Base-by-base conservation (phyloP, 1,140 invertebrate species). In the Planococcus citri region DNA sequence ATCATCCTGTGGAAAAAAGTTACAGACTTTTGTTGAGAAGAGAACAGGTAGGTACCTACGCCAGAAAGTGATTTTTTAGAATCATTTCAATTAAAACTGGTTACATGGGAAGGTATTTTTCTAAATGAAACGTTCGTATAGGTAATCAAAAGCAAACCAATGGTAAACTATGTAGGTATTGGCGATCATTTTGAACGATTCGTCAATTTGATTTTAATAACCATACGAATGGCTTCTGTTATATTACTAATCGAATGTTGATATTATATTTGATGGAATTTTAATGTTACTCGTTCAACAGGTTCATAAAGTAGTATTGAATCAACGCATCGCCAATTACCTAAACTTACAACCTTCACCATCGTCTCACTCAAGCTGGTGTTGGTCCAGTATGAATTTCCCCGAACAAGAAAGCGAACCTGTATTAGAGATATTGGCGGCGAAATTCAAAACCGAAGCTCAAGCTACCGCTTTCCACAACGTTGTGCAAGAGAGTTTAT, bases 11-110 rank as follows among this genome's bases (percentile, higher is more conserved):
- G 1, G 82, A 78, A 27, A 38, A 72, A 4, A 86, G 85, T 2
- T 92, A 89, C 72, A 83, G 92, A 20, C 75, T 95, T 17, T 76
- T 95, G 0, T 81, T 96, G 76, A 83, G 94, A 24, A 82, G 94
- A 68, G 92, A 95, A 76, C 91, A 92, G 80, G 80, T 83, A 6
- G 3, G 29, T 33, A n/a, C n/a, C n/a, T n/a, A n/a, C n/a, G n/a
- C n/a, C n/a, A n/a, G n/a, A n/a, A n/a, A n/a, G n/a, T 37, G n/a
- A n/a, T n/a, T n/a, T n/a, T n/a, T 37, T 6, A 6, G 33, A 14
- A 37, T 37, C 6, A n/a, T n/a, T n/a, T n/a, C n/a, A n/a, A n/a
- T n/a, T n/a, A n/a, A n/a, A n/a, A n/a, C n/a, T n/a, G n/a, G n/a
- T n/a, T n/a, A n/a, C n/a, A n/a, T n/a, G 22, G 6, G 25, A 67